Conservation (phyloP, 2,113 vertebrate species). For the Rhinopithecus roxellana region DNA sequence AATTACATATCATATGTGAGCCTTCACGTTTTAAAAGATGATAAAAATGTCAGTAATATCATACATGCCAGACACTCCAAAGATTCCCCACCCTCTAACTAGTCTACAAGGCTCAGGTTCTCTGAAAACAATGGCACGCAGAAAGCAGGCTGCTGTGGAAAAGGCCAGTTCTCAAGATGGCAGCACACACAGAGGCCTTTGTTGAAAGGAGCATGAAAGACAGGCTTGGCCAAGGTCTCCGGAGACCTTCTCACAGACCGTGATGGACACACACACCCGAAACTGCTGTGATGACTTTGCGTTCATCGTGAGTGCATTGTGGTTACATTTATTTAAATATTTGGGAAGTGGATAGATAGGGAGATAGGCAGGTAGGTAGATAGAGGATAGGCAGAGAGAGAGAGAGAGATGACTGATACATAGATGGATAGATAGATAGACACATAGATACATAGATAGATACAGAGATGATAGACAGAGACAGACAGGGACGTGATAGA, state of each 20-base stretch:
- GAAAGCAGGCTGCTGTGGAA: background rate
- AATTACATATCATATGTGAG: background rate
- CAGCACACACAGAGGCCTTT: background rate
- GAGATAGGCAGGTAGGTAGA: no score
- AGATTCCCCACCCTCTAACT: fast-evolving
- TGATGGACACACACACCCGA: fast-evolving
- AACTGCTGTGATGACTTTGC: no score
- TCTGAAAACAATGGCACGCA: fast-evolving
- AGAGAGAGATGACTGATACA: no score
- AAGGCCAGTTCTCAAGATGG: fast-evolving
- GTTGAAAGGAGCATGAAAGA: fast-evolving
- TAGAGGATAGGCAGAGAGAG: no score
- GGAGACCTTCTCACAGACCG: fast-evolving
- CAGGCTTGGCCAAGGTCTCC: fast-evolving
- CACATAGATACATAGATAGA: no score
- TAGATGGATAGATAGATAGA: no score
- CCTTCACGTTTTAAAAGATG: background rate
- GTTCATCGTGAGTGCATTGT: fast-evolving
- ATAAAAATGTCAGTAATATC: background rate
- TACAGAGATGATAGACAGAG: no score
- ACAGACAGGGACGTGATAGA: background rate
- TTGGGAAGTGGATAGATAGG: background rate
- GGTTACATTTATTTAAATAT: background rate
- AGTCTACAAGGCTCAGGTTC: background rate
- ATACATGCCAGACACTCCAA: fast-evolving